Conservation (phyloP, 2,888 invertebrate genomes). For the Cephus rjabovi region DNA sequence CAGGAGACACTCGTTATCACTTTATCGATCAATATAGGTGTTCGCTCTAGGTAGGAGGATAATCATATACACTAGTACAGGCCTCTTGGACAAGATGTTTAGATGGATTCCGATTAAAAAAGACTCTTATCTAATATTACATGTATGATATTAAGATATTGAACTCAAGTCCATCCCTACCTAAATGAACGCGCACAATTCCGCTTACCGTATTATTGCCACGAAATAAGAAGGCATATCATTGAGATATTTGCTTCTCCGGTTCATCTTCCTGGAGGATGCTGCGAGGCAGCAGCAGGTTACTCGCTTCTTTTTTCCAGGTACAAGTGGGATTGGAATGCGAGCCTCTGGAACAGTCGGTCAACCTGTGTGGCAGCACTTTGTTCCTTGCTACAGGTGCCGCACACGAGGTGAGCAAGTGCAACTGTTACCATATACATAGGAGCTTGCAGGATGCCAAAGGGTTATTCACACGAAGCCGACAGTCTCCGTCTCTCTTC, state of each 20-base stretch:
- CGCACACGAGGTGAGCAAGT: slow-evolving; percentile 6
- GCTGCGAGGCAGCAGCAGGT: not conserved
- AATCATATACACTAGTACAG: too few species aligned
- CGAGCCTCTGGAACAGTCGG: slow-evolving; percentile 4
- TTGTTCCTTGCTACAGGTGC: not conserved
- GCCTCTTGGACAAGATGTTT: too few species aligned
- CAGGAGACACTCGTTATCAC: too few species aligned
- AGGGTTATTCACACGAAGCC: not conserved
- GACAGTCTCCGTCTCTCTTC: not conserved
- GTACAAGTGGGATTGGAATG: slow-evolving; percentile 3
- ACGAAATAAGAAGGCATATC: not conserved
- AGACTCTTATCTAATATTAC: not conserved
- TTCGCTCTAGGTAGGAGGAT: too few species aligned
- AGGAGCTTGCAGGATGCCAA: not conserved
- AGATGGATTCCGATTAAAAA: not conserved
- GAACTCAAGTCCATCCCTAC: not conserved
- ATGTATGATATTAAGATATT: not conserved
- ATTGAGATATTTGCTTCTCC: not conserved
- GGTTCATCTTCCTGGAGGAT: not conserved
- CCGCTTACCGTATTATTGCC: not conserved
- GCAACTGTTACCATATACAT: not conserved
- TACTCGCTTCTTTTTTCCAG: not conserved
- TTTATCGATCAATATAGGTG: too few species aligned
- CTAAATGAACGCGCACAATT: not conserved
- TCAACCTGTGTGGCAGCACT: slow-evolving; percentile 9